Base-by-base conservation (phyloP, 2,113 vertebrate genomes). In the Poeciliopsis prolifica region DNA sequence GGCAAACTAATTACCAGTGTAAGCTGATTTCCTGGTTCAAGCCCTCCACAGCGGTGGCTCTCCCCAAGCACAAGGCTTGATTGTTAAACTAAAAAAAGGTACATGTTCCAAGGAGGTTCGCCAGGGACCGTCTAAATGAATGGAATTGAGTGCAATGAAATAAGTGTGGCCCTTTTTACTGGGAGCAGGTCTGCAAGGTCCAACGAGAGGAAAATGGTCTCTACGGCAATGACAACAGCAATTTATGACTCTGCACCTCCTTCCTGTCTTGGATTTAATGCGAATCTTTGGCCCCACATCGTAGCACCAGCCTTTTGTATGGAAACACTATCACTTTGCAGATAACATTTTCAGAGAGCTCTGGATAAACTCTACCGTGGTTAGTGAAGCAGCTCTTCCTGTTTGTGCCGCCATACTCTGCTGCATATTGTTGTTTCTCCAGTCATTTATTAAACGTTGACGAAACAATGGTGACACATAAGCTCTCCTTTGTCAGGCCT, bases 71-170 rank as follows among this genome's bases (percentile, higher is more conserved):
- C 65, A 33, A n/a, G 54, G 33, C 64, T n/a, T 80, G 83, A 90
- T 89, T 93, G 88, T 89, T 84, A 88, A 85, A 91, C 79, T 83
- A 75, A 91, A 88, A 88, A 89, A 90, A 87, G 86, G 87, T 89
- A 84, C 87, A 90, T 89, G 87, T 87, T 88, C 85, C 77, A 75
- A 65, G 65, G 69, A 77, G 77, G 73, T 76, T 77, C 86, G 73
- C 90, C 28, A 68, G 86, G 86, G 88, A 87, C 84, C 26, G 65
- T 42, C 65, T 64, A 82, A 91, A 90, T 87, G 83, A 91, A 83
- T 66, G 76, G 83, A 78, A 81, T 72, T 84, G 82, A 89, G 84
- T 78, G 58, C 86, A 86, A 92, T 92, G 54, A 84, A 92, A 92
- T 88, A 92, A 91, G 84, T 87, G 77, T 74, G 73, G 72, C 82